These are phyloP conservation scores for Xyrauchen texanus DNA, from an alignment of 2,113 vertebrate species.

Conservation along the genomic window DNA sequence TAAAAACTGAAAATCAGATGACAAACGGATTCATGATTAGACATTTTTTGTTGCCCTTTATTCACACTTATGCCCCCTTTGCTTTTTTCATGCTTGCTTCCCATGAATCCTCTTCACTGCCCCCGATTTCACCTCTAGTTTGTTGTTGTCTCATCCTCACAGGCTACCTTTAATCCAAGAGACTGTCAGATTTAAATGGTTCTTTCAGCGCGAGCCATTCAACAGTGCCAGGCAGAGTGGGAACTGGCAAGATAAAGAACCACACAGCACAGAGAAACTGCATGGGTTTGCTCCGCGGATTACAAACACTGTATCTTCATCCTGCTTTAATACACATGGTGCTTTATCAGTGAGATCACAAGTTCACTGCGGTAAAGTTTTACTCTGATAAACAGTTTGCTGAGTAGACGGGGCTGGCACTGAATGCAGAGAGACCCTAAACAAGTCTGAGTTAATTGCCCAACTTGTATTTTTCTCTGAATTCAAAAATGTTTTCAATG, in stretches of 20 bases:
- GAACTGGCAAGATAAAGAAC: conserved; percentile 69
- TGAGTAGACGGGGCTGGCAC: conserved; percentile 49
- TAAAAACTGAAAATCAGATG: too few species aligned
- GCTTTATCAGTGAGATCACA: conserved; percentile 73
- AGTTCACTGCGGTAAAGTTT: conserved; percentile 72
- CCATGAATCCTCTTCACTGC: conserved; percentile 62
- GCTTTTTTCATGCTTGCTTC: conserved; percentile 25
- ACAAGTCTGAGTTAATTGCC: conserved; percentile 68
- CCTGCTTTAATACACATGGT: conserved; percentile 72
- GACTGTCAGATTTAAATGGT: conserved; percentile 75
- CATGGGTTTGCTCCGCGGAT: conserved; percentile 59
- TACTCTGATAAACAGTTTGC: conserved; percentile 62
- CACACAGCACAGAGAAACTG: conserved; percentile 39
- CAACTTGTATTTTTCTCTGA: conserved; percentile 64
- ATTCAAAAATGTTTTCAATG: conserved; percentile 57
- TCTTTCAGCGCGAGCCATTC: conserved; percentile 70
- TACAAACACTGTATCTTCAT: conserved; percentile 65
- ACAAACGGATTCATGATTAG: neutral
- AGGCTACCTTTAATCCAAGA: conserved; percentile 73
- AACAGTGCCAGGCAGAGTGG: conserved; percentile 69
- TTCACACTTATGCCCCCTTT: conserved; percentile 5
- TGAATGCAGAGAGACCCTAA: conserved; percentile 59
- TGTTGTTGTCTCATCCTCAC: conserved; percentile 69
- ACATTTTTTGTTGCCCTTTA: neutral
- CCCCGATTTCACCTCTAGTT: conserved; percentile 74